Base-by-base conservation (phyloP, 1,140 invertebrate genomes). In the Drosophila asahinai region DNA sequence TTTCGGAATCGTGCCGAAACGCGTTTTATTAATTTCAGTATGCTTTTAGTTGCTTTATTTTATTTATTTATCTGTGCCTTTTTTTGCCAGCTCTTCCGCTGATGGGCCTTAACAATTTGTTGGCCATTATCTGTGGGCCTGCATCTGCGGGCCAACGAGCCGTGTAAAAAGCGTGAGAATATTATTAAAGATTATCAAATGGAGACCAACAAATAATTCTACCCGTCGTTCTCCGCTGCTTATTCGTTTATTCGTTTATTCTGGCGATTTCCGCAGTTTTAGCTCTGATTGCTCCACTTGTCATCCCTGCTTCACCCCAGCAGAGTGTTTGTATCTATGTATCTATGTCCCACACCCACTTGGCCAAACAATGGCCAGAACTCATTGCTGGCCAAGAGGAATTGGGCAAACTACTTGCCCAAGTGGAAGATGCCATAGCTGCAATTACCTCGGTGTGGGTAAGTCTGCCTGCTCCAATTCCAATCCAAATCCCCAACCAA, bases 141-240 rank as follows among this genome's bases (percentile, higher is more conserved):
- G 83, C 59, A 86, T 86, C 83, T 49, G 38, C 17, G 25, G 66
- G 66, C 63, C 84, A 87, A 81, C 84, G 84, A 89, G 84, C 80
- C 84, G 84, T 90, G 86, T 80, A 89, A 89, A 89, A 59, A 90
- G 79, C 86, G 86, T 89, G 86, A 82, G 86, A 89, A 89, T 86
- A 70, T 81, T 80, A 81, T 73, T 84, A 66, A 68, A 89, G 86
- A 89, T 89, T 86, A 89, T 90, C 84, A 77, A 77, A 78, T 68
- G 54, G 54, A 58, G 54, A 38, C 63, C 63, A 27, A 55, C 25
- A 54, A 48, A 54, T 59, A 54, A 47, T 60, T 58, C 43, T 19
- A 51, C 36, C 68, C 68, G 52, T 58, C 40, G 52, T 72, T 71
- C 48, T 57, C 54, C 43, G 59, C 72, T 75, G 59, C 30, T 25